phyloP scores from a whole-genome alignment of 1,140 invertebrate genomes.

The Lanistes nyassanus region DNA sequence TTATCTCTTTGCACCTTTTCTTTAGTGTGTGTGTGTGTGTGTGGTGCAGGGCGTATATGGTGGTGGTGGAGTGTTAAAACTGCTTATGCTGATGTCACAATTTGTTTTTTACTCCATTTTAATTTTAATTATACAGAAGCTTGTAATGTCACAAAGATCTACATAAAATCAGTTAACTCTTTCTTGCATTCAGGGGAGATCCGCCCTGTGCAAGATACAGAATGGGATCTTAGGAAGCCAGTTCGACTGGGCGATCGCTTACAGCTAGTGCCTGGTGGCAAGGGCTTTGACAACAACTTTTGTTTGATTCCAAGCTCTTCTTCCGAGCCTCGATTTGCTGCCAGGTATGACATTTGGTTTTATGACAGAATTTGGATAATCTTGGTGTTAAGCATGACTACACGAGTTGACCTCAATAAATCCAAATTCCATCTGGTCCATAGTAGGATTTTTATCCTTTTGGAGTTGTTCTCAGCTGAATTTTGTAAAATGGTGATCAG shows the following conservation, averaged over 20 bases:
- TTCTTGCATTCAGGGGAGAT: conserved; percentile 73
- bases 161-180: background rate
- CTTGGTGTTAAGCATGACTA: background rate
- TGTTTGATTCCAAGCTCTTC: conserved; percentile 67
- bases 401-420: background rate
- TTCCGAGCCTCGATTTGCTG: conserved; percentile 47
- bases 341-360: conserved; percentile 54
- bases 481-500: too few relatives aligned
- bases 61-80: too few relatives aligned
- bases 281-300: conserved; percentile 84
- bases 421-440: too few relatives aligned
- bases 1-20: background rate
- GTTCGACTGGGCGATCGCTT: conserved; percentile 67
- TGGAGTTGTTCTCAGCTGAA: too few relatives aligned
- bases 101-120: background rate
- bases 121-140: background rate
- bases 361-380: background rate
- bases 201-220: conserved; percentile 72
- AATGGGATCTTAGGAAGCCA: conserved; percentile 77
- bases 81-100: too few relatives aligned
- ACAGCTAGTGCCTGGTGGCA: conserved; percentile 42
- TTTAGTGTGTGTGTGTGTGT: background rate
- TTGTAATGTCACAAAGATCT: background rate
- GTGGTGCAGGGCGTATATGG: background rate
- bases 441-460: too few relatives aligned